Percentiles rank a stretch among this genome's conserved stretches.
phyloP scores from a whole-genome alignment of 2,113 vertebrate genomes.

The Elephas maximus region DNA sequence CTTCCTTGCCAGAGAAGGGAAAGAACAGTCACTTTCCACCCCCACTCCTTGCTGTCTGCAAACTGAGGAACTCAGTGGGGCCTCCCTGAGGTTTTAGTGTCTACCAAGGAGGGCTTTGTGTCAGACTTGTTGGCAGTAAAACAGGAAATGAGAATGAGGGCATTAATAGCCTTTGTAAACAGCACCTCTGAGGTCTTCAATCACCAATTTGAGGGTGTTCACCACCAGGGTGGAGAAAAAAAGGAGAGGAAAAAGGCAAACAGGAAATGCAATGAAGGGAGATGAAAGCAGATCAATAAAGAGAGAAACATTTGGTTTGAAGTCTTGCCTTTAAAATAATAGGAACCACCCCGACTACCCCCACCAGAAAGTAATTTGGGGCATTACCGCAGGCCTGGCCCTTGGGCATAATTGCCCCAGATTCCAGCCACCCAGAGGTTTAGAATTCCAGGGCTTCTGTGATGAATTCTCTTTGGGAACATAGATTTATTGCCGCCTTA shows the following conservation, averaged over 20 bases:
- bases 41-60: not conserved
- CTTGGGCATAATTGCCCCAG: constrained; percentile 78
- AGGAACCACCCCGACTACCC: constrained; percentile 9
- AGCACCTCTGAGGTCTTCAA: constrained; percentile 82
- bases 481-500: constrained; percentile 69
- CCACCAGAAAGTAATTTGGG: constrained; percentile 81
- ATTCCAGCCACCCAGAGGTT: constrained; percentile 74
- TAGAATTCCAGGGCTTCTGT: constrained; percentile 72
- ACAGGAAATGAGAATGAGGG: constrained; percentile 82
- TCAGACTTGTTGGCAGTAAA: constrained; percentile 71
- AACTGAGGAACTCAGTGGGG: constrained; percentile 65
- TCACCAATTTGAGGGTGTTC: constrained; percentile 83
- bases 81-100: constrained; percentile 67
- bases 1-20: not conserved
- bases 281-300: constrained; percentile 87
- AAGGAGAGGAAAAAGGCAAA: constrained; percentile 74
- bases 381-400: constrained; percentile 74
- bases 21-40: not conserved
- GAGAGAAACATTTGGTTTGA: constrained; percentile 83
- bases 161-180: constrained; percentile 84
- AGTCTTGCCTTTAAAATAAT: constrained; percentile 83
- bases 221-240: constrained; percentile 71
- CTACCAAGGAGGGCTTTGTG: constrained; percentile 75
- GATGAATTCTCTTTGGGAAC: constrained; percentile 59
- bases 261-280: constrained; percentile 84